Evolutionary conservation across 30 jellyfish, hydroid and myxozoan species (phyloP).

Genomic region (Calvadosia cruxmelitensis): DNA sequence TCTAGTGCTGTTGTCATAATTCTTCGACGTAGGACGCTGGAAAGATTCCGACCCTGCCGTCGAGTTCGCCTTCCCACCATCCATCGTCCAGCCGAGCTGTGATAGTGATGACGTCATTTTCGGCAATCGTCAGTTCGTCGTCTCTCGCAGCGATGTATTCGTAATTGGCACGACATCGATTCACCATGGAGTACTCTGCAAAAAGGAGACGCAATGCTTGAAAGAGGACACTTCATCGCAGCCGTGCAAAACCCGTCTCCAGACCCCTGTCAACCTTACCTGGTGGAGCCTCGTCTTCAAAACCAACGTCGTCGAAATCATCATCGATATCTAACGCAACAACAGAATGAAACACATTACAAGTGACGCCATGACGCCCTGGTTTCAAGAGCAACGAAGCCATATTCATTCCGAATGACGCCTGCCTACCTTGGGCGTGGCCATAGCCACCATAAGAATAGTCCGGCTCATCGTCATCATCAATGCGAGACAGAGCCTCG

Average conservation of each 20-base stretch:
- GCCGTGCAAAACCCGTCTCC: no score
- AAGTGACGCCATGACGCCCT: neutral
- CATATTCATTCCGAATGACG: conserved; percentile 42
- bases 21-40: conserved; percentile 95
- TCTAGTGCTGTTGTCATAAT: neutral
- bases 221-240: no score
- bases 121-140: conserved; percentile 63
- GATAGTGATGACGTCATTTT: conserved; percentile 65
- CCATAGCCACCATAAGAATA: neutral
- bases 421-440: conserved; percentile 7
- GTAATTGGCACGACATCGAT: conserved; percentile 60
- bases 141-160: conserved; percentile 72
- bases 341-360: conserved; percentile 1
- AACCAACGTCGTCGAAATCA: conserved; percentile 28
- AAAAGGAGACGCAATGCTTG: no score
- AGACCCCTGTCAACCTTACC: no score
- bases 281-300: conserved; percentile 56
- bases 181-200: conserved; percentile 6
- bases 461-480: neutral
- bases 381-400: conserved; percentile 20
- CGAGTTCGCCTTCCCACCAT: conserved; percentile 95
- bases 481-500: neutral
- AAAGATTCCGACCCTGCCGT: conserved; percentile 64
- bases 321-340: conserved; percentile 4
- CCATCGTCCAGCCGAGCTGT: conserved; percentile 71